Base-by-base conservation (phyloP, 1,140 invertebrate species). In the Conopomorpha cramerella region DNA sequence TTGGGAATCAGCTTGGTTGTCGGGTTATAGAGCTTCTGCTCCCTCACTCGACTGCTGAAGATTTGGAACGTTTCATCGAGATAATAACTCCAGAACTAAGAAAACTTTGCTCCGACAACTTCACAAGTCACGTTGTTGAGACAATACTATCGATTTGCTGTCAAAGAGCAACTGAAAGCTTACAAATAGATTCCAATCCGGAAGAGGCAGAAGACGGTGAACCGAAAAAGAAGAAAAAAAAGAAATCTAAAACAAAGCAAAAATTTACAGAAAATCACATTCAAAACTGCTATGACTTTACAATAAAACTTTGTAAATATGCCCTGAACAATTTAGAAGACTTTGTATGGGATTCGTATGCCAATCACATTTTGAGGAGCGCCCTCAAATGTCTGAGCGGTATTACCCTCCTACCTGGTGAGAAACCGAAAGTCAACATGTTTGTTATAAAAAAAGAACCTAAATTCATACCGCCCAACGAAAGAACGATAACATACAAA, bases 281-380 rank as follows among this genome's bases (percentile, higher is more conserved):
- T 3, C 37, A 73, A 18, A 70, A 72, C 28, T 89, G 85, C 41
- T 73, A 81, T 16, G 61, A 82, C 18, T 86, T 87, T 48, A 81
- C 83, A 14, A 36, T 88, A 13, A 90, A 89, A 56, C 68, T 90
- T 8, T 82, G 82, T 27, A 88, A 84, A 77, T 92, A 90, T 68
- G 76, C 87, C 30, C 60, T 92, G 1, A 93, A 93, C 64, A 92
- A 93, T 74, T 73, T 92, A 36, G 91, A 93, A 65, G 89, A 93
- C 49, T 92, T 91, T 55, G 77, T 92, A 0, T 88, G 84, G 80
- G 86, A 95, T 55, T 76, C 77, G 0, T 92, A 90, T 56, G 90
- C 86, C 0, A 93, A 89, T 76, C 86, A 91, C 55, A 83, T 94
- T 13, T 68, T 93, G 23, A 72, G 92, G 29, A 87, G 86, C 12